These are phyloP conservation scores for Actinia equina DNA, from an alignment of 64 coral and sea anemone genomes.

Conservation along the genomic window DNA sequence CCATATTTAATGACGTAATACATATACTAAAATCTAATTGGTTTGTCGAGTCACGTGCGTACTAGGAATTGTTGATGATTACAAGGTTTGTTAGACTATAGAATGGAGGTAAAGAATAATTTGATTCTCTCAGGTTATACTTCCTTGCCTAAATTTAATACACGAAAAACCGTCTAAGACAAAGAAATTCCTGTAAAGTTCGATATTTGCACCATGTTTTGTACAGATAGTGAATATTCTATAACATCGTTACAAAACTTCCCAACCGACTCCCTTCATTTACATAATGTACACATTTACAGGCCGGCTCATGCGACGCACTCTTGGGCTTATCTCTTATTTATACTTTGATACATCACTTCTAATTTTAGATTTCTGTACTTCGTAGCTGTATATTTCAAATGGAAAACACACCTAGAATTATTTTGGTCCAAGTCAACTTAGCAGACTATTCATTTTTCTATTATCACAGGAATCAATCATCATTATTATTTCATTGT, in stretches of 20 bases:
- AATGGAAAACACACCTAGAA: background rate
- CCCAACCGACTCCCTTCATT: conserved; percentile 7
- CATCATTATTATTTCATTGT: background rate
- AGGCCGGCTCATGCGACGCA: background rate
- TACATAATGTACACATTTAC: conserved; percentile 43
- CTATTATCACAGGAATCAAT: background rate
- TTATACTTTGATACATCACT: conserved; percentile 14
- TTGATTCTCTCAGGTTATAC: background rate
- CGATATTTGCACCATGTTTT: conserved; percentile 9
- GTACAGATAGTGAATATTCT: conserved; percentile 7
- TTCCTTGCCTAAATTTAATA: background rate
- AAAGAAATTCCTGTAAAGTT: background rate
- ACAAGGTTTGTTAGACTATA: too few species aligned
- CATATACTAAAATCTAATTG: background rate
- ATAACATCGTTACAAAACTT: conserved; percentile 1
- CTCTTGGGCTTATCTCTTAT: background rate
- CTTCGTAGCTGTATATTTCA: background rate
- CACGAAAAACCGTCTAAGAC: background rate
- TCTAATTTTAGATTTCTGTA: background rate
- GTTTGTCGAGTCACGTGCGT: background rate
- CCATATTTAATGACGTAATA: background rate
- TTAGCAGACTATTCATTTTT: background rate
- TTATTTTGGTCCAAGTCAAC: conserved; percentile 12
- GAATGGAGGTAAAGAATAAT: background rate
- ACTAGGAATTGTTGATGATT: background rate